Evolutionary conservation across 2,797 vertebrate species (phyloP).

Genomic region (Periparus ater): DNA sequence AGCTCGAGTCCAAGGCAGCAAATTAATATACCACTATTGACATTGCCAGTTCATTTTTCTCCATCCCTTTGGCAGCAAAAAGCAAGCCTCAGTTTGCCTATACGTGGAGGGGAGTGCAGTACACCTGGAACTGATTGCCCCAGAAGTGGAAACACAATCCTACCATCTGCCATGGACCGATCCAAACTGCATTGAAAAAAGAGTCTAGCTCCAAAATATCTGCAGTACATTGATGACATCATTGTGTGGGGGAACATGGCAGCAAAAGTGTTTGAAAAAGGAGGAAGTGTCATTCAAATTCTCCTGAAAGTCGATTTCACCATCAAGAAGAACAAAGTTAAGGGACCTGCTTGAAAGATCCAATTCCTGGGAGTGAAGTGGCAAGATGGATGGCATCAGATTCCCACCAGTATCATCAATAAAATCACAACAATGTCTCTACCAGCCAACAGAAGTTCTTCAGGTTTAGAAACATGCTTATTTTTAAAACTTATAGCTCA

Average conservation of each 20-base stretch:
- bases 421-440: too few species aligned
- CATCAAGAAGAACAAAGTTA: not conserved
- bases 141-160: not conserved
- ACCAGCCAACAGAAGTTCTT: not conserved
- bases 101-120: not conserved
- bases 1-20: not conserved
- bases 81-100: not conserved
- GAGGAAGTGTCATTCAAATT: not conserved
- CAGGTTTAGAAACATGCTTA: not conserved
- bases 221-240: not conserved
- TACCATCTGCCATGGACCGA: not conserved
- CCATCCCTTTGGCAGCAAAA: not conserved
- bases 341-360: not conserved
- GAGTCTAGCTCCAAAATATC: not conserved
- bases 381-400: rapidly evolving
- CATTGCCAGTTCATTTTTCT: not conserved
- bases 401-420: not conserved
- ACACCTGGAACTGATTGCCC: not conserved
- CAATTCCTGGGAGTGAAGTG: not conserved
- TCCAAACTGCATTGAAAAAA: not conserved
- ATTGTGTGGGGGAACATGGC: not conserved
- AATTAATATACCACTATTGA: not conserved
- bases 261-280: not conserved
- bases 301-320: not conserved
- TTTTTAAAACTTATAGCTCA: not conserved